phyloP scores from a whole-genome alignment of 2,797 vertebrate genomes.

The Danionella dracula region DNA sequence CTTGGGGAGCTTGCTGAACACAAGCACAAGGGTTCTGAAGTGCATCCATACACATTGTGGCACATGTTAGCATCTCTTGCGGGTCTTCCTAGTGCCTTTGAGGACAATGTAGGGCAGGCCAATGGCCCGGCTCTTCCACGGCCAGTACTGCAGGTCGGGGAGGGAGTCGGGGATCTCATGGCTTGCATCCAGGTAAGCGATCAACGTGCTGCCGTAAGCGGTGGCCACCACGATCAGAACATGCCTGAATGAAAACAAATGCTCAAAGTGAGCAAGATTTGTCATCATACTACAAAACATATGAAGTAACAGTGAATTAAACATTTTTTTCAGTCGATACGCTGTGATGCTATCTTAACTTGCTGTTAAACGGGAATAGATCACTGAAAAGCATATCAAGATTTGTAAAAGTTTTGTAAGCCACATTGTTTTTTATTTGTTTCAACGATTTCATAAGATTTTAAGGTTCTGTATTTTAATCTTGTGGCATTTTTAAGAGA shows the following conservation, averaged over 20 bases:
- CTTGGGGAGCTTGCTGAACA: no score
- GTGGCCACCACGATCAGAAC: slow-evolving; percentile 85
- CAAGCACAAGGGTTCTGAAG: no score
- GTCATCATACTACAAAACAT: neutral
- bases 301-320: neutral
- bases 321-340: no score
- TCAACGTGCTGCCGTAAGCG: slow-evolving; percentile 73
- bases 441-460: no score
- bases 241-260: slow-evolving; percentile 71
- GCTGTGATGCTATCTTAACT: no score
- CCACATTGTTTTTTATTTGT: no score
- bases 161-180: slow-evolving; percentile 76
- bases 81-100: slow-evolving; percentile 49
- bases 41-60: neutral
- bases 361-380: no score
- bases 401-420: no score
- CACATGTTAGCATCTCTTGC: slow-evolving; percentile 59
- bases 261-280: neutral
- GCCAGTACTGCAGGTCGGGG: slow-evolving; percentile 84
- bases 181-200: slow-evolving; percentile 77
- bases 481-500: no score
- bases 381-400: no score
- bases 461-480: no score
- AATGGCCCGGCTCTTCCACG: slow-evolving; percentile 70
- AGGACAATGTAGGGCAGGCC: slow-evolving; percentile 82